Evolutionary conservation across 1,140 invertebrate species (phyloP), one percentile per base, ranked within the genome.

Genomic region (Drosophila teissieri): DNA sequence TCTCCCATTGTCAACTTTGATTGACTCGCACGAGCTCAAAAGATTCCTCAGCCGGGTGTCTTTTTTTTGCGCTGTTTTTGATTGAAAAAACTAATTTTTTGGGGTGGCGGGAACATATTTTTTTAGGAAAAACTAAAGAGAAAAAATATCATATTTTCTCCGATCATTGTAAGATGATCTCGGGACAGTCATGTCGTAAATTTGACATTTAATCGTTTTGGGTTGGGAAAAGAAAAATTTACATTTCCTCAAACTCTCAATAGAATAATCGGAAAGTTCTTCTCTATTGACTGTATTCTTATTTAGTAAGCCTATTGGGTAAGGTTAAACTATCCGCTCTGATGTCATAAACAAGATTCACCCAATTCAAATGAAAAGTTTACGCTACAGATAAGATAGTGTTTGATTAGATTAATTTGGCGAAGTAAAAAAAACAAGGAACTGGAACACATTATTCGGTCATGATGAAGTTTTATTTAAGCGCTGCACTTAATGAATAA

Each of bases 121-220:
- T 46, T 68, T 57, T 17, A 22, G 34, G 36, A 15, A 52, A 52
- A 75, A 57, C 39, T 56, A n/a, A 48, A 31, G 70, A 69, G 22
- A 78, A 68, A 56, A 44, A 56, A 68, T 49, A 48, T 53, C 36
- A 42, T 63, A 37, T 51, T 68, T 73, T 48, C 42, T 31, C 19
- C 17, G 51, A 73, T 80, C 60, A 46, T 67, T 67, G 83, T 89
- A 88, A 88, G 80, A 65, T 88, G 83, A 88, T 88, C 80, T 77
- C 57, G 58, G 73, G 70, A 39, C 37, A 11, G 39, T 55, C 58
- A n/a, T 74, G 73, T 88, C 83, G 83, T 88, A 88, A 88, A 88
- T 89, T 88, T 88, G 84, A 89, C 78, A 89, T 77, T 88, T 88
- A 89, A 88, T 89, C 76, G 83, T 53, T 76, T 73, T 56, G 55